These are phyloP conservation scores for Metalampra italica DNA, from an alignment of 2,888 invertebrate genomes.

Conservation along the genomic window DNA sequence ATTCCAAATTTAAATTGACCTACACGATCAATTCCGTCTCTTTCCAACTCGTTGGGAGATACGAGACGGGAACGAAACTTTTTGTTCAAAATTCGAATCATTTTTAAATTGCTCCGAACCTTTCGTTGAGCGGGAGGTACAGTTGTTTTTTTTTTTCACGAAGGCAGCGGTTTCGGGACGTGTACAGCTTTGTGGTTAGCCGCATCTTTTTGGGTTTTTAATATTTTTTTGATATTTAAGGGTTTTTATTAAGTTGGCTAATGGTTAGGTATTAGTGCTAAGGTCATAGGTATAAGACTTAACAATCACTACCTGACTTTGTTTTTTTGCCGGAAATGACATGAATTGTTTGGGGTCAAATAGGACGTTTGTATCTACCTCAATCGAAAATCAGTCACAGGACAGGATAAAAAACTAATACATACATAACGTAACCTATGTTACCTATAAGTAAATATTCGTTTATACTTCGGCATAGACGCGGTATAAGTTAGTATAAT, in stretches of 20 bases:
- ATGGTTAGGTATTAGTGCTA: too few species aligned
- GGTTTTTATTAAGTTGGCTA: not conserved
- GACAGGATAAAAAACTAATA: too few species aligned
- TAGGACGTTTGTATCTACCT: too few species aligned
- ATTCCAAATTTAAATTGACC: slow-evolving; percentile 33
- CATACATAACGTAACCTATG: too few species aligned
- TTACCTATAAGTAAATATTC: too few species aligned
- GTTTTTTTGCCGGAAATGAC: too few species aligned
- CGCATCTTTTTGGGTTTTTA: slow-evolving; percentile 11
- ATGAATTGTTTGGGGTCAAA: too few species aligned
- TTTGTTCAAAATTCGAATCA: slow-evolving; percentile 38
- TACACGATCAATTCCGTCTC: slow-evolving; percentile 25
- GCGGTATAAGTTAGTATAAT: too few species aligned
- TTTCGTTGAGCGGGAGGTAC: slow-evolving; percentile 19
- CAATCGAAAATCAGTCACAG: too few species aligned
- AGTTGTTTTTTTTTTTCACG: slow-evolving; percentile 14
- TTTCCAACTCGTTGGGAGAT: slow-evolving; percentile 18
- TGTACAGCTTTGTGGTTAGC: slow-evolving; percentile 23
- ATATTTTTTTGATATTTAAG: not conserved
- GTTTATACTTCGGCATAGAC: too few species aligned
- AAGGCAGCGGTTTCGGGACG: slow-evolving; percentile 26
- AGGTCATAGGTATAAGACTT: too few species aligned
- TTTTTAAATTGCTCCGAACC: slow-evolving; percentile 28
- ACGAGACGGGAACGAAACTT: slow-evolving; percentile 12
- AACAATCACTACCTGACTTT: too few species aligned